Evolutionary conservation across 2,797 vertebrate genomes (phyloP).

Genomic region (Xiphorhynchus erythropygius): DNA sequence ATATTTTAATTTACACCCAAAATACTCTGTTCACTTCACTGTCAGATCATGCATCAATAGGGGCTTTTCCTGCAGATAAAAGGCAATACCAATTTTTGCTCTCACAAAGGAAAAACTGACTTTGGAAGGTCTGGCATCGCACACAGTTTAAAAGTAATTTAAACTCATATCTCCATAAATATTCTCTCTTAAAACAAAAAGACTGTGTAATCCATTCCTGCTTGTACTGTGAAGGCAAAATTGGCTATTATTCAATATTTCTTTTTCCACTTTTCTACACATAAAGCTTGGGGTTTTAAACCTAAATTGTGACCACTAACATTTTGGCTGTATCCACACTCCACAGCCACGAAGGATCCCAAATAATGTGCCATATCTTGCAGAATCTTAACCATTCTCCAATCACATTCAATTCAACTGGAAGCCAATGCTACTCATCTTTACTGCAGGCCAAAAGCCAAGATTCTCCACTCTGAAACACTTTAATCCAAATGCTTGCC

Average conservation of each 20-base stretch:
- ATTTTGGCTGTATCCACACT: background rate
- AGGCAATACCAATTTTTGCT: background rate
- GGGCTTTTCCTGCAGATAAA: background rate
- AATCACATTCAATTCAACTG: background rate
- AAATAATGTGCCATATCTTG: conserved; percentile 19
- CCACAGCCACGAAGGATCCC: background rate
- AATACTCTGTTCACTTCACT: background rate
- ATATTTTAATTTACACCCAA: background rate
- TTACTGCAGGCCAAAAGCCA: conserved; percentile 47
- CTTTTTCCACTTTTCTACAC: background rate
- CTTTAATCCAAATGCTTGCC: conserved; percentile 26
- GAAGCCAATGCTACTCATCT: conserved; percentile 16
- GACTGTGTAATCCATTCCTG: background rate
- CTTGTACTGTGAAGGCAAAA: background rate
- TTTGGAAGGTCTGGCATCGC: background rate
- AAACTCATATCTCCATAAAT: conserved; percentile 16
- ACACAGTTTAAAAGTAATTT: background rate
- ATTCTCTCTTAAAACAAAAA: conserved; percentile 49
- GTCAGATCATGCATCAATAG: background rate
- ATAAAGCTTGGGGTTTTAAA: conserved; percentile 1
- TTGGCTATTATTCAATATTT: conserved; percentile 18
- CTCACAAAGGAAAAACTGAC: background rate
- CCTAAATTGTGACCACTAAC: conserved; percentile 2
- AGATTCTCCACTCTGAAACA: conserved; percentile 23
- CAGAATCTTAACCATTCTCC: conserved; percentile 4